These are phyloP conservation scores for Scolanthus callimorphus DNA, from an alignment of 92 coral and sea anemone genomes.

Conservation along the genomic window DNA sequence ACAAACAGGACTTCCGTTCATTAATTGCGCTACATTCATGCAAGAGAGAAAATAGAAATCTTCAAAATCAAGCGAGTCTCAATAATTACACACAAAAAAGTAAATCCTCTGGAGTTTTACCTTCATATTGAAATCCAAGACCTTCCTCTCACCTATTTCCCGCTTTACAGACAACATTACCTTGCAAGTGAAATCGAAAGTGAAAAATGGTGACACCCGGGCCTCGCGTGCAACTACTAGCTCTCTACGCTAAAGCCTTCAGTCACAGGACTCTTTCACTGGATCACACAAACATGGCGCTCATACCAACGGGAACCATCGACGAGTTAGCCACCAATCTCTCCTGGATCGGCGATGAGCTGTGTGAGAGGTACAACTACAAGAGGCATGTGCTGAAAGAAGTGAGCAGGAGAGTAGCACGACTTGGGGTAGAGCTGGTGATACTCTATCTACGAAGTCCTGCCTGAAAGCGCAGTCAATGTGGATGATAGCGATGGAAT, in stretches of 20 bases:
- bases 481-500: neutral
- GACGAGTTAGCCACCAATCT: constrained; percentile 12
- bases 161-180: too few relatives aligned
- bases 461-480: neutral
- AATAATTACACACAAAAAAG: too few relatives aligned
- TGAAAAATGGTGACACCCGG: too few relatives aligned
- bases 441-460: neutral
- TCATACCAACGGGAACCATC: neutral
- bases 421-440: constrained; percentile 1
- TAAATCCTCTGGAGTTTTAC: too few relatives aligned
- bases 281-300: neutral
- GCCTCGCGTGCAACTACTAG: constrained; percentile 4
- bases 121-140: too few relatives aligned
- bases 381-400: neutral
- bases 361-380: constrained; percentile 6
- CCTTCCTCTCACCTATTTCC: too few relatives aligned
- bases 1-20: too few relatives aligned
- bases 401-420: neutral
- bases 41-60: too few relatives aligned
- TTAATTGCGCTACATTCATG: too few relatives aligned
- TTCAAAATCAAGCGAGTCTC: too few relatives aligned
- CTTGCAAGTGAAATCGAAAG: too few relatives aligned
- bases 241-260: constrained; percentile 10
- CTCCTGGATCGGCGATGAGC: constrained; percentile 19
- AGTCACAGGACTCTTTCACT: constrained; percentile 16